Evolutionary conservation across 2,797 vertebrate species (phyloP).

Genomic region (Danio jaintianensis): DNA sequence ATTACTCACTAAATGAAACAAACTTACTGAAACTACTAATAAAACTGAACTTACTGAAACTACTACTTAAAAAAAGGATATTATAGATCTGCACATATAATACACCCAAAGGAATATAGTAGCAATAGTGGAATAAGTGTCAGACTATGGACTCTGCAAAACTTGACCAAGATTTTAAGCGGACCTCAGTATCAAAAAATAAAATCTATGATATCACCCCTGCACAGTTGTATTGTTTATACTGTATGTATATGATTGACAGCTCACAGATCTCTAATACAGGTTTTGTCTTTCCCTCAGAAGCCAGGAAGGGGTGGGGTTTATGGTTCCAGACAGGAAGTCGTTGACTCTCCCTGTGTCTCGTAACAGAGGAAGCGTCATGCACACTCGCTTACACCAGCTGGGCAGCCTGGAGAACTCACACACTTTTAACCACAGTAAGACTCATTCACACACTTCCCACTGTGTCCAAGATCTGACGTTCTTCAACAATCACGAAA

Average conservation of each 20-base stretch:
- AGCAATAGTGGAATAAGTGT: no score
- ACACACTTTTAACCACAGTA: conserved; percentile 98
- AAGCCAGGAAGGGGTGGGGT: conserved; percentile 92
- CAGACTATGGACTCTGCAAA: no score
- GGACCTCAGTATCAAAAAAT: not conserved
- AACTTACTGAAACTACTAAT: no score
- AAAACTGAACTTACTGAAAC: no score
- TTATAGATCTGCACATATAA: no score
- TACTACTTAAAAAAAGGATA: no score
- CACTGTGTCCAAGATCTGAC: not conserved
- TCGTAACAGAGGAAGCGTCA: conserved; percentile 96
- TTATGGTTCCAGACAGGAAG: conserved; percentile 92
- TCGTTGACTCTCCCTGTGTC: conserved; percentile 98
- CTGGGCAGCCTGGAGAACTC: conserved; percentile 94
- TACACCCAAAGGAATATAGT: no score
- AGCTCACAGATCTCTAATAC: conserved; percentile 69
- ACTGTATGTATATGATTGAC: not conserved
- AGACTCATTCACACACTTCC: conserved; percentile 61
- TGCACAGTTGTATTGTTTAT: not conserved
- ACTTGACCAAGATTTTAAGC: no score
- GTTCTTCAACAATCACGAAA: conserved; percentile 67
- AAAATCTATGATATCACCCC: not conserved
- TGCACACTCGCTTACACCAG: conserved; percentile 96
- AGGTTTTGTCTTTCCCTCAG: conserved; percentile 72
- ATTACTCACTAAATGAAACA: no score